These are phyloP conservation scores for Chelmon rostratus DNA, from an alignment of 2,797 vertebrate species.

Conservation along the genomic window DNA sequence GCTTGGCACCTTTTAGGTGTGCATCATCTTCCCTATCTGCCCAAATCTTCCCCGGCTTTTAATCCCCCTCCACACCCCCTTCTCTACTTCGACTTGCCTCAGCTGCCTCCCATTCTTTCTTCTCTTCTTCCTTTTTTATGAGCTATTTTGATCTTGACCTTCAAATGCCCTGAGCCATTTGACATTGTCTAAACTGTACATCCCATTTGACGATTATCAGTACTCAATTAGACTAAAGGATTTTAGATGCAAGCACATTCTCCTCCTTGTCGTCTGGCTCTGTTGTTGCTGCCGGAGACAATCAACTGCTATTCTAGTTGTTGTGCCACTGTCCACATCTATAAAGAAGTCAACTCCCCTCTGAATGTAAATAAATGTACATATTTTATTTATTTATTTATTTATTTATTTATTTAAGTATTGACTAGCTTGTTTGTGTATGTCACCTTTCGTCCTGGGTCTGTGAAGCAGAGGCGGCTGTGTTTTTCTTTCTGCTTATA, in stretches of 20 bases:
- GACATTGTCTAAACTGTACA: neutral
- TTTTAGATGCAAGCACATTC: neutral
- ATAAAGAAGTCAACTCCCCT: neutral
- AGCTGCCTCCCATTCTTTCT: neutral
- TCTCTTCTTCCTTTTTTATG: neutral
- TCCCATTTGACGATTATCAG: neutral
- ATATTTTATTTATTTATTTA: neutral
- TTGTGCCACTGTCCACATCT: neutral
- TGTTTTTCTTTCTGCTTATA: neutral
- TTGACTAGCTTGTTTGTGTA: neutral
- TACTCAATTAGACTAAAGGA: neutral
- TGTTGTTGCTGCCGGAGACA: neutral
- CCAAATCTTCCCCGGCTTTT: constrained; percentile 35
- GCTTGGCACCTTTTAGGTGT: constrained; percentile 65
- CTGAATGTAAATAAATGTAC: neutral
- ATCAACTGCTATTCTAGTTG: neutral
- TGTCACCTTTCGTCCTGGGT: neutral
- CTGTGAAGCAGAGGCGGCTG: neutral
- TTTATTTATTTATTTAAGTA: neutral
- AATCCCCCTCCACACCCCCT: constrained; percentile 7
- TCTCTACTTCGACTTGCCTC: constrained; percentile 9
- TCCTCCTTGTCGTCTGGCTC: neutral
- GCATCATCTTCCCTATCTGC: constrained; percentile 51
- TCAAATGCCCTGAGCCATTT: neutral
- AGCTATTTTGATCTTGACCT: constrained; percentile 28